These are phyloP conservation scores for Origma solitaria DNA, from an alignment of 2,113 vertebrate species.

Conservation along the genomic window DNA sequence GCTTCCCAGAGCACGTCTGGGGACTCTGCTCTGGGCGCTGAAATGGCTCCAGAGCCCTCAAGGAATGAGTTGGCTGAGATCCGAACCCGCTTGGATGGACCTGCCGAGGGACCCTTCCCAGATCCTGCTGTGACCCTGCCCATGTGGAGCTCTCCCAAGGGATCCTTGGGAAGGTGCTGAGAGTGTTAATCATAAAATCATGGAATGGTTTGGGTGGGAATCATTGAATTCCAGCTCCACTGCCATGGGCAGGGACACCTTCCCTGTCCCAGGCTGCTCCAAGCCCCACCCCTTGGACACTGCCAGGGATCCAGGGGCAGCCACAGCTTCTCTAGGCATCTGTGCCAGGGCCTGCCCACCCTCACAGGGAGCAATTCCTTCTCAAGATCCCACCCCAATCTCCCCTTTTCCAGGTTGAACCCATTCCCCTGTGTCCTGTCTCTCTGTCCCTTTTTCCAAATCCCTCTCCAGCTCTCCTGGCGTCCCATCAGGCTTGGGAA, in stretches of 20 bases:
- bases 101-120: not conserved
- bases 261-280: rapidly evolving
- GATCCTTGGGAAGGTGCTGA: not conserved
- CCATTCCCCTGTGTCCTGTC: not conserved
- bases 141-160: rapidly evolving
- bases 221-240: not conserved
- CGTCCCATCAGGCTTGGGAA: no score
- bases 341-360: no score
- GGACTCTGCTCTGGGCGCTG: not conserved
- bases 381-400: no score
- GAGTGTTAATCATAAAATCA: not conserved
- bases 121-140: not conserved
- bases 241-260: rapidly evolving
- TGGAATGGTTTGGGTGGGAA: not conserved
- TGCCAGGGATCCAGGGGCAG: not conserved
- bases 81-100: not conserved
- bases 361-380: not conserved
- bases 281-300: not conserved
- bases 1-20: not conserved
- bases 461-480: not conserved
- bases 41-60: not conserved
- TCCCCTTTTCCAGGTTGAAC: not conserved
- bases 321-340: not conserved
- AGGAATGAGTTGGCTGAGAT: not conserved
- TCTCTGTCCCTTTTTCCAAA: not conserved